phyloP scores from a whole-genome alignment of 2,888 invertebrate species.

The Brachypalpus laphriformis region DNA sequence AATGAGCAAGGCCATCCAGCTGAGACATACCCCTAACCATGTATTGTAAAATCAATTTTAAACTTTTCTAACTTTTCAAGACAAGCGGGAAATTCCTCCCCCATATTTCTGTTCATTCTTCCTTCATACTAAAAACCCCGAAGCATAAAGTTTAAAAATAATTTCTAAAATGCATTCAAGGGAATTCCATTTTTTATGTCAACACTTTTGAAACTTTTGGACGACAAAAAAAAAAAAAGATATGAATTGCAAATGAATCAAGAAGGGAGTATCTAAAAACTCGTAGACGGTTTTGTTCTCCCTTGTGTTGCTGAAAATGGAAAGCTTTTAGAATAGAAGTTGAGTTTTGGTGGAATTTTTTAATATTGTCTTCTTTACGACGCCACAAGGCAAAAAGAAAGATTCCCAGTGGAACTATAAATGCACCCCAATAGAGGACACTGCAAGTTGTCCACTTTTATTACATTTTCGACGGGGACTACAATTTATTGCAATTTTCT shows the following conservation, averaged over 20 bases:
- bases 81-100: no score
- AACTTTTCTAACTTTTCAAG: neutral
- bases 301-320: neutral
- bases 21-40: no score
- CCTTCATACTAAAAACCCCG: neutral
- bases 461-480: neutral
- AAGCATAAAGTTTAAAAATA: neutral
- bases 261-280: neutral
- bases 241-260: slow-evolving; percentile 45
- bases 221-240: slow-evolving; percentile 33
- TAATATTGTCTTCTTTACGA: neutral
- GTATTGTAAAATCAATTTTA: no score
- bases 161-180: slow-evolving; percentile 7
- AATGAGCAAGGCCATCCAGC: no score
- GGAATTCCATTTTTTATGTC: slow-evolving; percentile 22
- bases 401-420: neutral
- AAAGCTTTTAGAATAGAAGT: neutral
- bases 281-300: neutral
- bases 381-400: no score
- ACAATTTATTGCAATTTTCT: neutral
- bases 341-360: neutral
- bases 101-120: neutral
- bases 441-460: neutral
- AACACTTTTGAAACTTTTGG: slow-evolving; percentile 3
- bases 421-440: neutral